Evolutionary conservation across 2,888 invertebrate genomes (phyloP).

Genomic region (Cheilosia vulpina): DNA sequence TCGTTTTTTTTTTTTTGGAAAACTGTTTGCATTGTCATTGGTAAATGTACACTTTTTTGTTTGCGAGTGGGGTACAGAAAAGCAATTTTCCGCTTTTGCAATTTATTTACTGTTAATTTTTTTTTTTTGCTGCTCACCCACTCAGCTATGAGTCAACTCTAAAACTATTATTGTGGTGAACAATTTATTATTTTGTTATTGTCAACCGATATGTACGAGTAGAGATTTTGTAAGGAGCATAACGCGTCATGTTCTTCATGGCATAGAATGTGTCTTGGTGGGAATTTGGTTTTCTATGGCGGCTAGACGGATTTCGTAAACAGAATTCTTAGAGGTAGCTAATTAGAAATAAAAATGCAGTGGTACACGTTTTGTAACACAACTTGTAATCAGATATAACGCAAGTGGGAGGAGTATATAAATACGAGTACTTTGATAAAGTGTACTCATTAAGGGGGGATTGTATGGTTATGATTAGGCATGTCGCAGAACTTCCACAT

Average conservation of each 20-base stretch:
- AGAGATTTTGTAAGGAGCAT: not conserved
- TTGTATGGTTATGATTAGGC: slow-evolving; percentile 10
- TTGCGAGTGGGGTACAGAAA: not conserved
- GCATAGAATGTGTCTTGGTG: not conserved
- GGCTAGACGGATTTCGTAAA: slow-evolving; percentile 7
- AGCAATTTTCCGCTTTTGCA: not conserved
- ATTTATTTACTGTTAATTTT: not conserved
- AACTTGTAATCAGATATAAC: slow-evolving; percentile 14
- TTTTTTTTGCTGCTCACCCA: not conserved
- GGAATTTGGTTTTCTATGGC: not conserved
- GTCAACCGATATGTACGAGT: slow-evolving; percentile 1
- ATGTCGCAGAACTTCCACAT: not conserved
- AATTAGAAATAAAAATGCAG: not conserved
- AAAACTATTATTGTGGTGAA: slow-evolving; percentile 13
- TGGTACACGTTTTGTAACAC: not conserved
- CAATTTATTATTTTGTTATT: slow-evolving; percentile 9
- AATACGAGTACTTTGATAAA: slow-evolving; percentile 15
- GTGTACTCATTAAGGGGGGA: slow-evolving; percentile 19
- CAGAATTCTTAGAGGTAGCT: not conserved
- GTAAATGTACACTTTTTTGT: not conserved
- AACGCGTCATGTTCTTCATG: not conserved
- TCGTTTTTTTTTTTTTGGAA: slow-evolving; percentile 6
- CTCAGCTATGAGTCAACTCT: slow-evolving; percentile 15
- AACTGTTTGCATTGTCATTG: slow-evolving; percentile 24
- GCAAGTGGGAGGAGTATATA: slow-evolving; percentile 8